A percentile compares a stretch with the other conserved stretches of the same genome.
Evolutionary conservation across 1,140 invertebrate genomes (phyloP).

Genomic region (Micrasema longulum): DNA sequence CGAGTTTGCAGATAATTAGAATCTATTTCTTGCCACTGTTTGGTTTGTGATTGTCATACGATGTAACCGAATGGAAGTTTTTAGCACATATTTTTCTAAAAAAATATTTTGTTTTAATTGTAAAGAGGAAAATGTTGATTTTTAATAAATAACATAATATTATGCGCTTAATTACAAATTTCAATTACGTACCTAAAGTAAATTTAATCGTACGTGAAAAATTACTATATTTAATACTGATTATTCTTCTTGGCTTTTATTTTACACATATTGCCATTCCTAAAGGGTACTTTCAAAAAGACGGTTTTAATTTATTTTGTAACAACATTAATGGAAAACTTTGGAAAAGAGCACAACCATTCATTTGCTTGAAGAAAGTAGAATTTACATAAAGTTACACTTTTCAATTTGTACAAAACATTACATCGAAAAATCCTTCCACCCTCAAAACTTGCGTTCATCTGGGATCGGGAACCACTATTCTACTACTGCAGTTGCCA

Average conservation of each 20-base stretch:
- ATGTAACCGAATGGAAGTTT: slow-evolving; percentile 8
- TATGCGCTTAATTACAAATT: too few relatives aligned
- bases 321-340: slow-evolving; percentile 39
- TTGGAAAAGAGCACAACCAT: slow-evolving; percentile 45
- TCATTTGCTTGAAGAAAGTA: slow-evolving; percentile 38
- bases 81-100: neutral
- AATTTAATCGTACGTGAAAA: slow-evolving; percentile 16
- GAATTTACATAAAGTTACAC: slow-evolving; percentile 19
- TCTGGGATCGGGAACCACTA: too few relatives aligned
- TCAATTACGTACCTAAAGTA: slow-evolving; percentile 13
- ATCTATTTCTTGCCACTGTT: neutral
- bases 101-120: slow-evolving; percentile 16
- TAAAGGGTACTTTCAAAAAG: slow-evolving; percentile 18
- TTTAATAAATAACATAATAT: slow-evolving; percentile 27
- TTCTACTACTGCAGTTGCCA: too few relatives aligned
- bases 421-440: neutral
- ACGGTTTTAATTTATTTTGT: slow-evolving; percentile 34
- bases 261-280: slow-evolving; percentile 32
- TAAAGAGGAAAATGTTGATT: slow-evolving; percentile 12
- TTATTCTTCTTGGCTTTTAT: slow-evolving; percentile 38
- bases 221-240: slow-evolving; percentile 43
- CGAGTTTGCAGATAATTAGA: neutral
- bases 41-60: slow-evolving; percentile 5
- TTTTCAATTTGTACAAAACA: slow-evolving; percentile 30
- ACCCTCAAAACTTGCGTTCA: too few relatives aligned